phyloP scores from a whole-genome alignment of 2,797 vertebrate genomes.

The Amblyraja radiata region DNA sequence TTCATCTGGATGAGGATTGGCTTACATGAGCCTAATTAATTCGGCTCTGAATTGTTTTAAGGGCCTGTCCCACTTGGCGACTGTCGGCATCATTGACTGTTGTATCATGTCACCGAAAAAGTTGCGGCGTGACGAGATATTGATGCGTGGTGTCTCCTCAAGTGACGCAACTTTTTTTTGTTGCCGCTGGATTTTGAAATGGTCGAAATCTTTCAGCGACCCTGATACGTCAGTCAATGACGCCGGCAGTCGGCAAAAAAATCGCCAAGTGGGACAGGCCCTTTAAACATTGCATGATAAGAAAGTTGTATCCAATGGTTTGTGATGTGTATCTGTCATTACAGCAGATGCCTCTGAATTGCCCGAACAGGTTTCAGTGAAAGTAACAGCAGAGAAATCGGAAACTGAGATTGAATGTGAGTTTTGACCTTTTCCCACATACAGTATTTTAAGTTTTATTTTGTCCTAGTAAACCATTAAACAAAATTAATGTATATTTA shows the following conservation, averaged over 20 bases:
- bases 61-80: no score
- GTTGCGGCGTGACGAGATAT: no score
- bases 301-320: background rate
- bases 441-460: background rate
- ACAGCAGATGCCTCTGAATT: background rate
- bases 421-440: background rate
- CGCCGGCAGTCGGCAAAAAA: no score
- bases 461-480: background rate
- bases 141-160: no score
- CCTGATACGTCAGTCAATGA: no score
- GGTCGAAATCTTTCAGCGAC: no score
- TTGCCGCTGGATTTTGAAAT: no score
- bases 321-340: background rate
- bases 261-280: no score
- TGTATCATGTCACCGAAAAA: no score
- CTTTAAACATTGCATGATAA: background rate
- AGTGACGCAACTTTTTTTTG: no score
- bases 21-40: background rate
- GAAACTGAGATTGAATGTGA: constrained; percentile 11
- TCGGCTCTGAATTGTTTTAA: background rate
- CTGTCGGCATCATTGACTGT: no score
- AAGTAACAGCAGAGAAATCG: background rate
- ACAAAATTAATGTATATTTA: background rate
- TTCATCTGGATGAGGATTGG: background rate
- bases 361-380: background rate